Conservation (phyloP, 2,113 vertebrate species). For the Ptyas mucosa region DNA sequence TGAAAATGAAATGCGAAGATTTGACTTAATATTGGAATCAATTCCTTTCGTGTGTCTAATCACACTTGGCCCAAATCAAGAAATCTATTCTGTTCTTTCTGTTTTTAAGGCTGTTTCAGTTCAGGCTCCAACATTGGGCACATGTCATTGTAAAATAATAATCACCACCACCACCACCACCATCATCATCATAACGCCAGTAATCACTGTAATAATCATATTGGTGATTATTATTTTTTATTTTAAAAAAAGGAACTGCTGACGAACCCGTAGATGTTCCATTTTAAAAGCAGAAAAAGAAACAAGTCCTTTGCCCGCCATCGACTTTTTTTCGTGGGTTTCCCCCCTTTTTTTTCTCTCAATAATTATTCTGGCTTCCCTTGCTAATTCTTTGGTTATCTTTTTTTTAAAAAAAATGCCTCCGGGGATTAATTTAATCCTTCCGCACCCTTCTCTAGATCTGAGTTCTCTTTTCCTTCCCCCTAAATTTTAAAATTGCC, state of each 20-base stretch:
- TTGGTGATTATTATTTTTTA: background rate
- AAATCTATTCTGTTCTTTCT: background rate
- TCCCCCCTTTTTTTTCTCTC: background rate
- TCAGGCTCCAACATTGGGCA: background rate
- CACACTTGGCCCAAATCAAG: background rate
- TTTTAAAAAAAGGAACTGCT: background rate
- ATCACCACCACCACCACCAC: too few species aligned
- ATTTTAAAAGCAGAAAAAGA: background rate
- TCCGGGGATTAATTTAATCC: background rate
- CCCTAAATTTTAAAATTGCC: background rate
- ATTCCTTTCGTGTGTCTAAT: background rate
- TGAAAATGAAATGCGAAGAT: background rate
- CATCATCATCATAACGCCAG: background rate
- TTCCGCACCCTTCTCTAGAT: background rate
- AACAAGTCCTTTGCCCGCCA: background rate
- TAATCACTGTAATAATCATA: background rate
- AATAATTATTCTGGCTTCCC: background rate
- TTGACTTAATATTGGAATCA: background rate
- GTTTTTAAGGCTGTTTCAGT: background rate
- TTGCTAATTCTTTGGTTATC: background rate
- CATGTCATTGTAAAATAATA: background rate
- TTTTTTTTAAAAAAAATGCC: background rate
- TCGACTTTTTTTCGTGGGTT: background rate
- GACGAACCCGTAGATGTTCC: background rate
- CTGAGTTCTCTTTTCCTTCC: background rate